A percentile compares a stretch with the other conserved stretches of the same genome.
phyloP scores from a whole-genome alignment of 2,113 vertebrate species.

The Pandion haliaetus region DNA sequence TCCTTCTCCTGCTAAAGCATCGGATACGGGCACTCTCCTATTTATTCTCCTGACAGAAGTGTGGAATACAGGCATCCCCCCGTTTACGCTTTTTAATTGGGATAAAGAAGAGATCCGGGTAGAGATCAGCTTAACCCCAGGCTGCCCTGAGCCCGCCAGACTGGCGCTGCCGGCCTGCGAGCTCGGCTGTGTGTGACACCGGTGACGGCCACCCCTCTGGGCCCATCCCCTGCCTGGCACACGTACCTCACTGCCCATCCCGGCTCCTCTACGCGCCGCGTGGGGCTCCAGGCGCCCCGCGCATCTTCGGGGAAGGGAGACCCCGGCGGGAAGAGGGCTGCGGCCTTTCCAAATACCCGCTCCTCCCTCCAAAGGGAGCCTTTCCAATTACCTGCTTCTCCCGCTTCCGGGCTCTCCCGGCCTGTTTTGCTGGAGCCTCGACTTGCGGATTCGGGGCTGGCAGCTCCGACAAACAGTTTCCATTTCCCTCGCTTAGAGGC shows the following conservation, averaged over 20 bases:
- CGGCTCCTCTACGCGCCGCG: fast-evolving
- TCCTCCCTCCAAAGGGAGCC: background rate
- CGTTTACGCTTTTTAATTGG: no score
- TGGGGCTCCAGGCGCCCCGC: background rate
- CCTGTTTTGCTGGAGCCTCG: slow-evolving; percentile 82
- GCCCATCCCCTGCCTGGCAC: background rate
- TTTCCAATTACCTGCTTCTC: slow-evolving; percentile 76
- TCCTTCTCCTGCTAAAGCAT: background rate
- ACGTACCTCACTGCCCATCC: background rate
- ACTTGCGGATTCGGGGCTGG: slow-evolving; percentile 89
- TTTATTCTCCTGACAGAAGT: background rate
- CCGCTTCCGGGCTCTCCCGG: slow-evolving; percentile 74
- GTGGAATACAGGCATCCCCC: fast-evolving
- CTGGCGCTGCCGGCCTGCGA: fast-evolving
- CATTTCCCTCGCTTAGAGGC: slow-evolving; percentile 84
- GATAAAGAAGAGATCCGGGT: background rate
- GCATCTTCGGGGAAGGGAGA: background rate
- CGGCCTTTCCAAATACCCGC: background rate
- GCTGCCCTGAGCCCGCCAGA: background rate
- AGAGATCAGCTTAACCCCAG: background rate
- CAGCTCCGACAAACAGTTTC: slow-evolving; percentile 86
- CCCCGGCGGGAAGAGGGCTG: background rate
- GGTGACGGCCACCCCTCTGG: background rate
- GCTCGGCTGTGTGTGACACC: background rate
- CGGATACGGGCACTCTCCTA: fast-evolving